A percentile compares a stretch with the other conserved stretches of the same genome.
Conservation (phyloP, 1,140 invertebrate species). For the Drosophila seguyi region DNA sequence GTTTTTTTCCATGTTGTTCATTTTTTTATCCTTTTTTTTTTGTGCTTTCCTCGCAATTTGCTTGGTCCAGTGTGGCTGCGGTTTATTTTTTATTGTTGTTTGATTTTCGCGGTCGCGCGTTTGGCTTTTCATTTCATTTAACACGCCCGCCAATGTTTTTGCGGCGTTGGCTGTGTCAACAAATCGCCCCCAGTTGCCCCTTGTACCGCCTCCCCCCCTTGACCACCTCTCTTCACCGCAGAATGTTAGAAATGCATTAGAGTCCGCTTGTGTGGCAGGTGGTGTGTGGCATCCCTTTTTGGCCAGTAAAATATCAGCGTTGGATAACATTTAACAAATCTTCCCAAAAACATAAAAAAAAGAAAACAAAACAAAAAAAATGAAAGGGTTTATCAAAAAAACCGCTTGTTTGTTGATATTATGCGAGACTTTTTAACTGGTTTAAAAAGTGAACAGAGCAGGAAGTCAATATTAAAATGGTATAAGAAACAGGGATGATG, state of each 20-base stretch:
- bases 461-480: constrained; percentile 11
- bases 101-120: constrained; percentile 80
- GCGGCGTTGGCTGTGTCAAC: constrained; percentile 69
- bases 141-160: constrained; percentile 77
- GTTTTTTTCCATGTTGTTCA: neutral
- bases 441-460: neutral
- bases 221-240: neutral
- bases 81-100: constrained; percentile 82
- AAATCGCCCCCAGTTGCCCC: constrained; percentile 40
- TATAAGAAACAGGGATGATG: neutral
- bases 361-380: neutral
- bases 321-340: constrained; percentile 23
- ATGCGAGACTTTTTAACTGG: constrained; percentile 15
- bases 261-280: constrained; percentile 24
- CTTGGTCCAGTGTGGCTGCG: constrained; percentile 42
- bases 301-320: constrained; percentile 43
- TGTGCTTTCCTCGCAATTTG: constrained; percentile 60
- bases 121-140: constrained; percentile 82
- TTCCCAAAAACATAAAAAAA: neutral
- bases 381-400: constrained; percentile 14
- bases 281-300: constrained; percentile 10
- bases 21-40: neutral
- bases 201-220: neutral
- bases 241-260: constrained; percentile 65
- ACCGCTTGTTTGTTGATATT: constrained; percentile 33